Evolutionary conservation across 1,140 invertebrate genomes (phyloP).

Genomic region (Orius laevigatus): DNA sequence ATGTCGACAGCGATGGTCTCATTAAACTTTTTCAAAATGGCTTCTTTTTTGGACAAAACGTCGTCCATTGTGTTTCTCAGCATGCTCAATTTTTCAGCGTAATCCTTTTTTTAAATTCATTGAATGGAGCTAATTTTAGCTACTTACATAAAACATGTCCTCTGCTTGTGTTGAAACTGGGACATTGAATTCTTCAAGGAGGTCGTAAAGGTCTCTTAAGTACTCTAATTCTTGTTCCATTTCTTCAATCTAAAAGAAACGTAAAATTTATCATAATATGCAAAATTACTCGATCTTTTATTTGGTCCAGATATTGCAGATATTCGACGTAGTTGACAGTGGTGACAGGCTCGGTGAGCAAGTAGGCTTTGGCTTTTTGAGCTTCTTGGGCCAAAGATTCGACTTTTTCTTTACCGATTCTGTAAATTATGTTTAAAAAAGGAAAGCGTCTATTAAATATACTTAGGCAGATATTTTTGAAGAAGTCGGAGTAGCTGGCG

Average conservation of each 20-base stretch:
- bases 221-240: slow-evolving; percentile 46
- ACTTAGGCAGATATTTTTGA: too few species aligned
- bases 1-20: slow-evolving; percentile 43
- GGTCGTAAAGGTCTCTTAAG: slow-evolving; percentile 51
- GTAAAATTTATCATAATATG: slow-evolving; percentile 1
- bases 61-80: slow-evolving; percentile 30
- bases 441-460: too few species aligned
- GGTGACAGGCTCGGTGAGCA: slow-evolving; percentile 40
- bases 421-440: slow-evolving; percentile 20
- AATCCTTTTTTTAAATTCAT: neutral
- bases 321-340: slow-evolving; percentile 50
- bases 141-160: slow-evolving; percentile 22
- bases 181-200: slow-evolving; percentile 54
- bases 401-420: slow-evolving; percentile 41
- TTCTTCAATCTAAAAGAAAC: slow-evolving; percentile 32
- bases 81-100: too few species aligned
- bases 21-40: slow-evolving; percentile 37
- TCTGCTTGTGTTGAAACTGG: slow-evolving; percentile 40
- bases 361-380: slow-evolving; percentile 37
- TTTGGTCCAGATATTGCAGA: slow-evolving; percentile 48
- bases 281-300: slow-evolving; percentile 24
- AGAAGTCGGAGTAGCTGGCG: slow-evolving; percentile 45
- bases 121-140: neutral
- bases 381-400: slow-evolving; percentile 37
- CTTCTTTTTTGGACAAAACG: slow-evolving; percentile 33